Conservation (phyloP, 2,888 invertebrate genomes). For the Ecdyonurus torrentis region DNA sequence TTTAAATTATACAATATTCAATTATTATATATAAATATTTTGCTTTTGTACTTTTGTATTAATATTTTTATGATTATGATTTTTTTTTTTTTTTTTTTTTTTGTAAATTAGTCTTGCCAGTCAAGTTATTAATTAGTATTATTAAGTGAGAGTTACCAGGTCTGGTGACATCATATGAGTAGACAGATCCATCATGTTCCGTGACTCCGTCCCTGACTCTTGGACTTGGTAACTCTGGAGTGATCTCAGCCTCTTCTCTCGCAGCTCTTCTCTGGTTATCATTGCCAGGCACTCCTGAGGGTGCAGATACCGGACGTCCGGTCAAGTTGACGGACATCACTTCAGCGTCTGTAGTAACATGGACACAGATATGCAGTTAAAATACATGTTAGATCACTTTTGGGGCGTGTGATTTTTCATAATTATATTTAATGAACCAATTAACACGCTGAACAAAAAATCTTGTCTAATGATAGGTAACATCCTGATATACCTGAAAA, state of each 20-base stretch:
- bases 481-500: too few species aligned
- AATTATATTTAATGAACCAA: too few species aligned
- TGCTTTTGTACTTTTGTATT: background rate
- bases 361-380: too few species aligned
- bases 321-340: background rate
- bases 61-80: background rate
- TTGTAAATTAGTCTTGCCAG: too few species aligned
- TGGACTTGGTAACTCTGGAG: slow-evolving; percentile 21
- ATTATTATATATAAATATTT: background rate
- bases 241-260: slow-evolving; percentile 2
- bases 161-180: slow-evolving; percentile 19
- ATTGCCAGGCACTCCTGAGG: background rate
- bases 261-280: background rate
- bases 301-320: background rate
- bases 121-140: too few species aligned
- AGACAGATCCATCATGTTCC: slow-evolving; percentile 18
- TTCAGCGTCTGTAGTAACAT: background rate
- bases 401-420: too few species aligned
- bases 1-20: too few species aligned
- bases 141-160: too few species aligned
- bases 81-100: too few species aligned
- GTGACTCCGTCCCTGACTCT: slow-evolving; percentile 18
- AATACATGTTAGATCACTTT: too few species aligned
- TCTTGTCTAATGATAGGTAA: too few species aligned
- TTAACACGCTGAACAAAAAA: too few species aligned